phyloP scores from a whole-genome alignment of 2,113 vertebrate genomes.

The Pachypanchax playfairii region DNA sequence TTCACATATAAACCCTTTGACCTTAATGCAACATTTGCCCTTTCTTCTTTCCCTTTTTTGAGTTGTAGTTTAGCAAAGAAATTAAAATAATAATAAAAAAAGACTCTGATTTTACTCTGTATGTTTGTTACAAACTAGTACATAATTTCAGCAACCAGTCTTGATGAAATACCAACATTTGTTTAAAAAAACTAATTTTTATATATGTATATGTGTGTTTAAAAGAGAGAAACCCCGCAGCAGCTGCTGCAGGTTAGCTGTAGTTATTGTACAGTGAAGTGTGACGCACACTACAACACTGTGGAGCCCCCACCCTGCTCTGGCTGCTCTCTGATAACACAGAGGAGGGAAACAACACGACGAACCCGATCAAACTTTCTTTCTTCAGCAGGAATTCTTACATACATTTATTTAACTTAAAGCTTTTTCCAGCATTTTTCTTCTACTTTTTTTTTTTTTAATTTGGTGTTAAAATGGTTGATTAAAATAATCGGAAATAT shows the following conservation, averaged over 20 bases:
- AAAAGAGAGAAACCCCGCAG: neutral
- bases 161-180: neutral
- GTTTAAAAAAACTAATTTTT: neutral
- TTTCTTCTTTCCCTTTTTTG: neutral
- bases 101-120: no score
- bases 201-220: no score
- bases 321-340: constrained; percentile 57
- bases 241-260: neutral
- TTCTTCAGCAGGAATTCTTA: constrained; percentile 8
- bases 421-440: neutral
- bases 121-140: no score
- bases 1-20: neutral
- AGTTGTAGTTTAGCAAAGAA: neutral
- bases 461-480: constrained; percentile 41
- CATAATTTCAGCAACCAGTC: neutral
- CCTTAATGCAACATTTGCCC: neutral
- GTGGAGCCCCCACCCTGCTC: constrained; percentile 53
- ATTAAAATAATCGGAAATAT: constrained; percentile 22
- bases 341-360: constrained; percentile 11
- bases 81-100: no score
- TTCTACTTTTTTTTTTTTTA: neutral
- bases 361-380: constrained; percentile 1
- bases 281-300: constrained; percentile 34
- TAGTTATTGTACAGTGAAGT: neutral
- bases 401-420: neutral